These are phyloP conservation scores for Cottus gobio DNA, from an alignment of 2,113 vertebrate genomes.

Conservation along the genomic window DNA sequence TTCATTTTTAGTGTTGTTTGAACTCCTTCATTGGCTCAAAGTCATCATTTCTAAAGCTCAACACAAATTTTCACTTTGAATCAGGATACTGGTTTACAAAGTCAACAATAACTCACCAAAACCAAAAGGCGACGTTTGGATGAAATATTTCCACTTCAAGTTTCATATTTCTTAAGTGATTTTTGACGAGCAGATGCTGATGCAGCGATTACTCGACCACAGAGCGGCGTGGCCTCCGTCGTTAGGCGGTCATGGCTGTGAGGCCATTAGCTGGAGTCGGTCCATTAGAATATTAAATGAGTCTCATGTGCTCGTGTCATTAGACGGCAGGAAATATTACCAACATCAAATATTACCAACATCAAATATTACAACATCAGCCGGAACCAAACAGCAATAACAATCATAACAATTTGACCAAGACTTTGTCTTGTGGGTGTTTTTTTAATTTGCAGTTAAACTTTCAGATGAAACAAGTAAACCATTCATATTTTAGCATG, in stretches of 20 bases:
- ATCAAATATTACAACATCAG: conserved; percentile 11
- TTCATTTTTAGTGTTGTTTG: not conserved
- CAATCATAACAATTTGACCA: not conserved
- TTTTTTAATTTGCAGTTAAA: not conserved
- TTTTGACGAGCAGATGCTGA: not conserved
- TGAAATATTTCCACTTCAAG: not conserved
- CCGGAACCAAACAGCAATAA: conserved; percentile 16
- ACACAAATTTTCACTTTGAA: not conserved
- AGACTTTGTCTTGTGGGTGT: not conserved
- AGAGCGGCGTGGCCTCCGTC: not conserved
- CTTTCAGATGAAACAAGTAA: not conserved
- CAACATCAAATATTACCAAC: conserved; percentile 2
- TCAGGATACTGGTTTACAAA: not conserved
- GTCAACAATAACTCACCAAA: not conserved
- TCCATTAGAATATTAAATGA: not conserved
- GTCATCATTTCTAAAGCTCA: not conserved
- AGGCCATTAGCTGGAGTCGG: not conserved
- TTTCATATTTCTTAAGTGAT: not conserved
- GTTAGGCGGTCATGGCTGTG: not conserved
- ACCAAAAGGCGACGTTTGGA: not conserved
- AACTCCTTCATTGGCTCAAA: not conserved
- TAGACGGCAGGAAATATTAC: not conserved
- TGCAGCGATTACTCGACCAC: not conserved
- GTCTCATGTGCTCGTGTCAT: conserved; percentile 4
- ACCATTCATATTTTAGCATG: not conserved